phyloP scores from a whole-genome alignment of 2,888 invertebrate genomes.

The Steromphala cineraria region DNA sequence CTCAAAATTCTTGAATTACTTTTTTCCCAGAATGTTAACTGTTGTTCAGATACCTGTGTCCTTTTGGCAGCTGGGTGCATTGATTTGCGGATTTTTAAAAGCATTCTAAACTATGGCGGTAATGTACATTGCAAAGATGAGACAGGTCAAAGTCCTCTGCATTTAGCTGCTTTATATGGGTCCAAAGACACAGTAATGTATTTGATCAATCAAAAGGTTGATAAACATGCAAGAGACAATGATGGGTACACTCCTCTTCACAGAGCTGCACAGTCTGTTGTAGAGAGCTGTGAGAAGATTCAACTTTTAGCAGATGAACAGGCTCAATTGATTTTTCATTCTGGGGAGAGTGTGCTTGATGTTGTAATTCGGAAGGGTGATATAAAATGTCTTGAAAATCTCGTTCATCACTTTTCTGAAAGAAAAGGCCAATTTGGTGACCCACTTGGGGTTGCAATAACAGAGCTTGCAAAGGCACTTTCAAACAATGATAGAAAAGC shows the following conservation, averaged over 20 bases:
- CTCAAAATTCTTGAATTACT: not conserved
- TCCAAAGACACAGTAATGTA: not conserved
- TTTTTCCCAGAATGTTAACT: not conserved
- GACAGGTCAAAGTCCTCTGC: not conserved
- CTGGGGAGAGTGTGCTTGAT: not conserved
- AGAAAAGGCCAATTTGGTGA: too few relatives aligned
- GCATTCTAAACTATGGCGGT: not conserved
- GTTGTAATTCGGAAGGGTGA: not conserved
- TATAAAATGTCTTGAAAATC: not conserved
- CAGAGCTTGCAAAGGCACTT: too few relatives aligned
- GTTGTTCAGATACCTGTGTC: not conserved
- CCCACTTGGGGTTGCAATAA: too few relatives aligned
- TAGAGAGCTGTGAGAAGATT: not conserved
- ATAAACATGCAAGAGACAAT: not conserved
- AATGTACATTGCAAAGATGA: not conserved
- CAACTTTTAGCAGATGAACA: not conserved
- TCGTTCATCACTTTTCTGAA: not conserved
- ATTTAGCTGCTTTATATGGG: not conserved
- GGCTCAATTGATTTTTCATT: not conserved
- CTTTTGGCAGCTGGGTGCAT: not conserved
- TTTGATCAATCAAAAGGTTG: not conserved
- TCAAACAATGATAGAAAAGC: too few relatives aligned
- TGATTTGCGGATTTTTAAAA: not conserved
- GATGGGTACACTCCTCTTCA: not conserved
- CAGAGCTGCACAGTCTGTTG: not conserved